phyloP scores from a whole-genome alignment of 2,797 vertebrate species.

The Lemur catta region DNA sequence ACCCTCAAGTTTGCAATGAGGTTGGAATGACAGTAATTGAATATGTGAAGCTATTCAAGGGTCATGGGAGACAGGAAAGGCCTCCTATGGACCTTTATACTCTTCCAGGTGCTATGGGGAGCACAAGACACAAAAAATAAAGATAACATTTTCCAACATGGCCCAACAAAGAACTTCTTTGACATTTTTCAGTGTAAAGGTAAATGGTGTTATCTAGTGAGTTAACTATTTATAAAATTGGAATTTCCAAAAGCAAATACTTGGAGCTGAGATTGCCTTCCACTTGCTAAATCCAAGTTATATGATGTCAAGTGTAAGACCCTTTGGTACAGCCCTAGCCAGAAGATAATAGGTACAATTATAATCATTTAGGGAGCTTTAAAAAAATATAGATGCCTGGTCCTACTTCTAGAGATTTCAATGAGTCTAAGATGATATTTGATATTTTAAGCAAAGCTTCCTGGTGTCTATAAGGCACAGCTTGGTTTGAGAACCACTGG shows the following conservation, averaged over 20 bases:
- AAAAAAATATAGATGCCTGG: not conserved
- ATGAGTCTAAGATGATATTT: not conserved
- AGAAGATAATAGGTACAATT: not conserved
- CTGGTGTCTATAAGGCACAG: not conserved
- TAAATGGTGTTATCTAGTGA: not conserved
- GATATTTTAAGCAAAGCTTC: not conserved
- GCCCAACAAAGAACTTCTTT: not conserved
- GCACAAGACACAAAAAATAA: not conserved
- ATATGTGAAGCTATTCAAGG: not conserved
- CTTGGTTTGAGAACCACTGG: not conserved
- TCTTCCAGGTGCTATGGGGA: not conserved
- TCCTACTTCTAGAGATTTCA: not conserved
- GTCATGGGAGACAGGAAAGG: not conserved
- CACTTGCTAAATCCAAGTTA: not conserved
- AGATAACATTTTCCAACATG: not conserved
- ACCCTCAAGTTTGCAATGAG: not conserved
- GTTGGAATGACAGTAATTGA: not conserved
- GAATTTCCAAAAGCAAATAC: slow-evolving; percentile 30
- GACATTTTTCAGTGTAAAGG: not conserved
- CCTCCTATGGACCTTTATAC: not conserved
- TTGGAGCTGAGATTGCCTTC: slow-evolving; percentile 5
- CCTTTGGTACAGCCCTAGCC: not conserved
- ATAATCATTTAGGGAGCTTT: not conserved
- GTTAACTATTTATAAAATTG: not conserved
- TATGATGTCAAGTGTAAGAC: not conserved